A percentile compares a stretch with the other conserved stretches of the same genome.
Evolutionary conservation across 2,797 vertebrate genomes (phyloP).

Genomic region (Notoglanidium macrostoma): DNA sequence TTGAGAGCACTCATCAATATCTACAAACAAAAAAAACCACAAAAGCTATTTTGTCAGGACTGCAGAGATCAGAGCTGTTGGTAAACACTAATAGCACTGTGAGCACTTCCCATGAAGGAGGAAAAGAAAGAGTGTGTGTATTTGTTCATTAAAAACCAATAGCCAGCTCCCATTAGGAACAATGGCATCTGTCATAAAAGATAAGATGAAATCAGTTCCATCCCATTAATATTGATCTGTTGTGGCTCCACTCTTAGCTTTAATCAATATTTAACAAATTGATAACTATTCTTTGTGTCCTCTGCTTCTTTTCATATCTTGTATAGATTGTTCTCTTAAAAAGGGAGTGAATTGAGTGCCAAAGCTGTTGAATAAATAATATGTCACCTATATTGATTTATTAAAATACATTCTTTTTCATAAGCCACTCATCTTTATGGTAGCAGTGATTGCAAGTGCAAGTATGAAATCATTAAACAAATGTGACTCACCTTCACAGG

Average conservation of each 20-base stretch:
- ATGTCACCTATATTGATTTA: conserved; percentile 38
- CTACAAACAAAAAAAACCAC: conserved; percentile 66
- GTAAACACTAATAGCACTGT: conserved; percentile 10
- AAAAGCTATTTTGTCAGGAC: conserved; percentile 5
- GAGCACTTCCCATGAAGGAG: neutral
- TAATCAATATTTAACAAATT: conserved; percentile 47
- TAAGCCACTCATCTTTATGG: conserved; percentile 4
- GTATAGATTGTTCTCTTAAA: neutral
- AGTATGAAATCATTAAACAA: conserved; percentile 6
- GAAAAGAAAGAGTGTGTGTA: neutral
- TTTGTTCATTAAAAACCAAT: conserved; percentile 9
- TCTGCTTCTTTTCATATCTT: neutral
- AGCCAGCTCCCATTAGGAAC: neutral
- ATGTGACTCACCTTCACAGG: conserved; percentile 83
- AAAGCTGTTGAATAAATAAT: conserved; percentile 24
- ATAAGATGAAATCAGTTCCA: conserved; percentile 45
- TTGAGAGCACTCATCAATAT: conserved; percentile 91
- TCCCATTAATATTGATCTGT: conserved; percentile 41
- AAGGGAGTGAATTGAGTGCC: neutral
- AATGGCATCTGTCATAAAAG: conserved; percentile 29
- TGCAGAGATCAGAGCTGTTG: neutral
- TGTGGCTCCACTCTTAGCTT: conserved; percentile 23
- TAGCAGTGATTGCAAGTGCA: neutral
- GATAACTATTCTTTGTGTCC: no score
- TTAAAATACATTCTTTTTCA: conserved; percentile 19